A percentile compares a stretch with the other conserved stretches of the same genome.
phyloP scores from a whole-genome alignment of 2,797 vertebrate species.

The Chaunax sp. region DNA sequence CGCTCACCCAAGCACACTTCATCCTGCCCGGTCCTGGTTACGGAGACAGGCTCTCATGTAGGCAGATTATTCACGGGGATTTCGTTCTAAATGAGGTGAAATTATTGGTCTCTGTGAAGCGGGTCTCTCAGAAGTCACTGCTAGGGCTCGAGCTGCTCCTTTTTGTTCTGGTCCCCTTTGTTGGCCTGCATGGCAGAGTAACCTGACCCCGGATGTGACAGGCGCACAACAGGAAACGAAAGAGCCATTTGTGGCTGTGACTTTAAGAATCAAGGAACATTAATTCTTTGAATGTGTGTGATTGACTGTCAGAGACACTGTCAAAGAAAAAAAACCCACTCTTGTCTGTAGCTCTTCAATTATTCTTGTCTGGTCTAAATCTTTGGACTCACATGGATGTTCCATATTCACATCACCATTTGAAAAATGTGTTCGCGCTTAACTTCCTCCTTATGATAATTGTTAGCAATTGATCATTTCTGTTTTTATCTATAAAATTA shows the following conservation, averaged over 20 bases:
- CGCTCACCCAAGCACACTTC: slow-evolving; percentile 44
- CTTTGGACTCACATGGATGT: too few species aligned
- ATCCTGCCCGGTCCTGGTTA: slow-evolving; percentile 35
- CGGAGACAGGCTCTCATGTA: slow-evolving; percentile 59
- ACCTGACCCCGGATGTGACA: slow-evolving; percentile 55
- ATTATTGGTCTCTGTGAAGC: slow-evolving; percentile 65
- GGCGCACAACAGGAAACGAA: slow-evolving; percentile 33
- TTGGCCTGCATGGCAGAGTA: slow-evolving; percentile 51
- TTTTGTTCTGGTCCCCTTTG: slow-evolving; percentile 63
- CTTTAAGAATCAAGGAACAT: slow-evolving; percentile 22
- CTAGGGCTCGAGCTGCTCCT: slow-evolving; percentile 48
- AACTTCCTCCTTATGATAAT: neutral
- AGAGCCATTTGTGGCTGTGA: slow-evolving; percentile 42
- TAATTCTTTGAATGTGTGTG: slow-evolving; percentile 2
- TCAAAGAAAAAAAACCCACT: neutral
- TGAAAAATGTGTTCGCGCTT: neutral
- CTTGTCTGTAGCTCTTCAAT: too few species aligned
- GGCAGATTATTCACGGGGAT: slow-evolving; percentile 78
- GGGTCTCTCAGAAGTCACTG: slow-evolving; percentile 60
- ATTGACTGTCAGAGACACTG: neutral
- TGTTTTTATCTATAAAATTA: neutral
- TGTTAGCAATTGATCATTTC: neutral
- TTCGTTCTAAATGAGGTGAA: slow-evolving; percentile 70
- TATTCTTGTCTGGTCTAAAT: too few species aligned
- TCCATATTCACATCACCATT: neutral